These are phyloP conservation scores for Steatornis caripensis DNA, from an alignment of 2,113 vertebrate species.

Conservation along the genomic window DNA sequence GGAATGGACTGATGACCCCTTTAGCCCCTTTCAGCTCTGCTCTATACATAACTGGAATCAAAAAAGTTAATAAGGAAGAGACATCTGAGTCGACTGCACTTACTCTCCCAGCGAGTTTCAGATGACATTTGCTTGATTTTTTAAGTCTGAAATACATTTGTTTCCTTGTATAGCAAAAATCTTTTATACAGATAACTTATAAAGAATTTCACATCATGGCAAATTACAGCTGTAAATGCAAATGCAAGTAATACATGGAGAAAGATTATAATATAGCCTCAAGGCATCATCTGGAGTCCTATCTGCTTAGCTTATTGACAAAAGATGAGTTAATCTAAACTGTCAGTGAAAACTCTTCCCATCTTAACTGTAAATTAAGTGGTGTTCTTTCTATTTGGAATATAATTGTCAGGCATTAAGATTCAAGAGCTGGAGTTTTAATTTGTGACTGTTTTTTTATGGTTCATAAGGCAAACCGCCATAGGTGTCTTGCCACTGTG, in stretches of 20 bases:
- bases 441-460: not conserved
- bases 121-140: not conserved
- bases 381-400: not conserved
- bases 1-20: not conserved
- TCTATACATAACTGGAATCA: not conserved
- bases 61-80: not conserved
- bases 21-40: not conserved
- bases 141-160: not conserved
- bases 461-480: not conserved
- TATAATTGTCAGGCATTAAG: not conserved
- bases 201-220: not conserved
- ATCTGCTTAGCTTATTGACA: constrained; percentile 23
- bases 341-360: not conserved
- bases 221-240: constrained; percentile 41
- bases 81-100: not conserved
- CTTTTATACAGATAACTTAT: not conserved
- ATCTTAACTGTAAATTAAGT: constrained; percentile 18
- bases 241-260: not conserved
- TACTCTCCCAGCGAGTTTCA: not conserved
- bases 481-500: not conserved
- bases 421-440: not conserved
- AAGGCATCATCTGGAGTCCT: constrained; percentile 46
- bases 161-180: not conserved
- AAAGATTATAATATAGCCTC: constrained; percentile 26
- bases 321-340: not conserved